Conservation (phyloP, 2,888 invertebrate species). For the Rhabditoides inermis region DNA sequence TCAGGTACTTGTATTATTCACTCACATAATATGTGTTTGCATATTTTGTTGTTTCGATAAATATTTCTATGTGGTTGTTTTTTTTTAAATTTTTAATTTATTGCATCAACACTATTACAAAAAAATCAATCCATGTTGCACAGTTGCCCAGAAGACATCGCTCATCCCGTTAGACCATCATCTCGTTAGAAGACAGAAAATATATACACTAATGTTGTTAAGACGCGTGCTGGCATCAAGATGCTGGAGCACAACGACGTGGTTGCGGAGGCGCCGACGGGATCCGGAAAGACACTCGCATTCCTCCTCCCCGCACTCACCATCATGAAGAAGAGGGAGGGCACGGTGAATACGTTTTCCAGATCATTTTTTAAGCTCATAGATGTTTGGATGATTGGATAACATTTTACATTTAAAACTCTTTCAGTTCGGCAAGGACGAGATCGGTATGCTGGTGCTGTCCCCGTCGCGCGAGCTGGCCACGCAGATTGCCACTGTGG, state of each 20-base stretch:
- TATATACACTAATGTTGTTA: background rate
- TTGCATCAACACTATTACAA: too few species aligned
- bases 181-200: background rate
- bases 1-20: too few species aligned
- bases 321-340: constrained; percentile 58
- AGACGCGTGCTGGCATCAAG: constrained; percentile 29
- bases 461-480: constrained; percentile 94
- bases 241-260: constrained; percentile 82
- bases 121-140: background rate
- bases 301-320: constrained; percentile 86
- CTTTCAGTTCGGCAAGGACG: constrained; percentile 19
- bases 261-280: constrained; percentile 93
- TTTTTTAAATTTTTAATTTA: background rate
- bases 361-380: background rate
- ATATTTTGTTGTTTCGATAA: background rate
- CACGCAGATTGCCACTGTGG: constrained; percentile 68
- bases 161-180: background rate
- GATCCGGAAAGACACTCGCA: constrained; percentile 93
- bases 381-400: background rate
- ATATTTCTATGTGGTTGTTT: background rate
- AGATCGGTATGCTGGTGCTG: constrained; percentile 77
- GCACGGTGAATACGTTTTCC: background rate
- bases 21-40: too few species aligned
- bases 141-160: background rate
- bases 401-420: background rate